phyloP scores from a whole-genome alignment of 2,888 invertebrate species.

The Tortrix viridana region DNA sequence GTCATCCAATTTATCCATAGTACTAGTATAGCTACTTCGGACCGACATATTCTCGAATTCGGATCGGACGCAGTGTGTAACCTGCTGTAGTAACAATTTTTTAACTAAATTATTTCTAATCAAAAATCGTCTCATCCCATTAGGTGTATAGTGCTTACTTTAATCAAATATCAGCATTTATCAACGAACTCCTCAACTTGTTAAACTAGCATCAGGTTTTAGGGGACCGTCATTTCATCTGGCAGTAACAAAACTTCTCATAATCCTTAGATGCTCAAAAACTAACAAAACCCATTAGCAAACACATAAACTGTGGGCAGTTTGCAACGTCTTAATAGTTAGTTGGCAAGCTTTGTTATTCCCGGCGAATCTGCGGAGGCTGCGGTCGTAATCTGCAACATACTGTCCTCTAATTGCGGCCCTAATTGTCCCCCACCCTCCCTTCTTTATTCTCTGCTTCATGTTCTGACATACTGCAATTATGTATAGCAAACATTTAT shows the following conservation, averaged over 20 bases:
- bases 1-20: too few relatives aligned
- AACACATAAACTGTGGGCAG: slow-evolving; percentile 44
- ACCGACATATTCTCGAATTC: too few relatives aligned
- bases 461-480: slow-evolving; percentile 46
- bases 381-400: slow-evolving; percentile 79
- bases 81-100: too few relatives aligned
- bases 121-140: too few relatives aligned
- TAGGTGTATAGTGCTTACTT: too few relatives aligned
- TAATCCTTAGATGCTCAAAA: slow-evolving; percentile 31
- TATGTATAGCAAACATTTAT: slow-evolving; percentile 25
- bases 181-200: neutral
- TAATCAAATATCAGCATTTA: too few relatives aligned
- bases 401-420: slow-evolving; percentile 83
- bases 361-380: slow-evolving; percentile 69
- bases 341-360: slow-evolving; percentile 79
- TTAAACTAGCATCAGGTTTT: neutral
- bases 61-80: too few relatives aligned
- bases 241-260: slow-evolving; percentile 22
- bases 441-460: slow-evolving; percentile 61
- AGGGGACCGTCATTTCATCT: slow-evolving; percentile 4
- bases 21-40: too few relatives aligned
- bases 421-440: slow-evolving; percentile 73
- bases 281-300: slow-evolving; percentile 36
- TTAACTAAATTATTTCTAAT: too few relatives aligned
- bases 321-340: slow-evolving; percentile 74